Percentiles rank a stretch among this genome's conserved stretches.
These are phyloP conservation scores for Selene dorsalis DNA, from an alignment of 2,797 vertebrate species.

Conservation along the genomic window DNA sequence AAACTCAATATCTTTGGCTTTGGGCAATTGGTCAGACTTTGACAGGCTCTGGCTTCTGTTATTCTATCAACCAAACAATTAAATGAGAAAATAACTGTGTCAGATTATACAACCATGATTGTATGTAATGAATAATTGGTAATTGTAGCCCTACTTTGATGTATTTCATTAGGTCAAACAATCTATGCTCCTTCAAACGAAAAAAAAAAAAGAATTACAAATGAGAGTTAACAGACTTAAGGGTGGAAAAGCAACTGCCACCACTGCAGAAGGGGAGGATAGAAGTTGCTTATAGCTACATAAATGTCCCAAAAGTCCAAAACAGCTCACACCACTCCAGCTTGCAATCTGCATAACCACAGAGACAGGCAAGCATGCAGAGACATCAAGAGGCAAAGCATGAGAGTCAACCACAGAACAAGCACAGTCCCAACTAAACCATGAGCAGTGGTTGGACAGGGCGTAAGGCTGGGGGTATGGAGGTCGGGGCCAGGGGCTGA, in stretches of 20 bases:
- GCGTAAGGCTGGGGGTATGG: slow-evolving; percentile 63
- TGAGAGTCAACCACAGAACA: slow-evolving; percentile 66
- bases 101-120: not conserved
- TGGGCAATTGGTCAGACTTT: too few species aligned
- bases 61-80: not conserved
- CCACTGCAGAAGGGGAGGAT: slow-evolving; percentile 1
- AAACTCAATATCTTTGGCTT: not conserved
- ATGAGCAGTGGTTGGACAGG: slow-evolving; percentile 58
- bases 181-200: not conserved
- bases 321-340: slow-evolving; percentile 64
- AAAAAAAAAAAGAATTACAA: not conserved
- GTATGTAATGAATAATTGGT: not conserved
- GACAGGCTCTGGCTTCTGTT: not conserved
- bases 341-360: slow-evolving; percentile 67
- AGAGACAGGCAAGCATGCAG: slow-evolving; percentile 81
- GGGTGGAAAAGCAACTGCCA: slow-evolving; percentile 1
- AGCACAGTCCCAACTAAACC: slow-evolving; percentile 68
- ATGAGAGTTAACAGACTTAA: not conserved
- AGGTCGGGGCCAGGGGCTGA: slow-evolving; percentile 85
- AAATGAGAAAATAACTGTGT: not conserved
- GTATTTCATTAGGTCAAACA: not conserved
- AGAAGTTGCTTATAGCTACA: not conserved
- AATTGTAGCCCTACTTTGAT: not conserved
- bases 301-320: slow-evolving; percentile 26
- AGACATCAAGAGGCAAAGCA: slow-evolving; percentile 74